phyloP scores from a whole-genome alignment of 1,140 invertebrate species.

The Scaptomyza montana region DNA sequence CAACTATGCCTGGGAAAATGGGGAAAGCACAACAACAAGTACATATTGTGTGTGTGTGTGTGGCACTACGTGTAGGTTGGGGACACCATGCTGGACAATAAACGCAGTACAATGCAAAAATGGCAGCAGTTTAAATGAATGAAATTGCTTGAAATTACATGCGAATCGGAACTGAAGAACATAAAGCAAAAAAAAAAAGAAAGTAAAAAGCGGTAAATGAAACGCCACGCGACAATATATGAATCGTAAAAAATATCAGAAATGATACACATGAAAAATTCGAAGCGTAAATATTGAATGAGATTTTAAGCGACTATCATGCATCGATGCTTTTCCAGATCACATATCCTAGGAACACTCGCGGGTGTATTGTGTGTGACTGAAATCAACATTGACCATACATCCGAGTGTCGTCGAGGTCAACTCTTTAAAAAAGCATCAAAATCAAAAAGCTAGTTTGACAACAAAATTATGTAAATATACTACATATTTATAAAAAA shows the following conservation, averaged over 20 bases:
- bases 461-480: background rate
- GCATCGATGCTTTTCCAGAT: conserved; percentile 49
- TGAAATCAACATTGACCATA: background rate
- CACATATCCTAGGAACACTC: background rate
- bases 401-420: background rate
- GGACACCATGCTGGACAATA: conserved; percentile 40
- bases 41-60: background rate
- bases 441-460: background rate
- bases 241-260: conserved; percentile 29
- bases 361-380: too few species aligned
- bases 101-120: conserved; percentile 58
- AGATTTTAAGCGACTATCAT: conserved; percentile 76
- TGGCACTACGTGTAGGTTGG: background rate
- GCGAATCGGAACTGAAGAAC: conserved; percentile 64
- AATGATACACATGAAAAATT: conserved; percentile 68
- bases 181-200: conserved; percentile 39
- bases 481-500: background rate
- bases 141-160: conserved; percentile 73
- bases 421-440: background rate
- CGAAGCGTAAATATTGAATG: conserved; percentile 74
- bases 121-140: conserved; percentile 73
- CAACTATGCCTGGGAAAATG: background rate
- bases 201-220: conserved; percentile 35
- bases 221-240: conserved; percentile 12
- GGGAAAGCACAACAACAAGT: conserved; percentile 9